Percentiles rank a stretch among this genome's conserved stretches.
phyloP scores from a whole-genome alignment of 2,113 vertebrate species.

The Lepus americanus region DNA sequence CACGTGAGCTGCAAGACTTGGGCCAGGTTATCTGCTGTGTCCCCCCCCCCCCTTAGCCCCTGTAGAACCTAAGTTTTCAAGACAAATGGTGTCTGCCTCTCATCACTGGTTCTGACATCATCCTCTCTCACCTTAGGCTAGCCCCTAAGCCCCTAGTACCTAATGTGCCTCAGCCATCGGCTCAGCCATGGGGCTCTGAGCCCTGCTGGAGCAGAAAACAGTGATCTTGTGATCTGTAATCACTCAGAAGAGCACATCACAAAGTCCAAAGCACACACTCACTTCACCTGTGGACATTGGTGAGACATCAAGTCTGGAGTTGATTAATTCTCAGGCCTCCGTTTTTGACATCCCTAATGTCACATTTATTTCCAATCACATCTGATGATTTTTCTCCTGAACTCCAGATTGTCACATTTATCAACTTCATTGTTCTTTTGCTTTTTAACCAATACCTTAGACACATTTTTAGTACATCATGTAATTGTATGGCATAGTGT shows the following conservation, averaged over 20 bases:
- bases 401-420: neutral
- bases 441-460: constrained; percentile 61
- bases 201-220: neutral
- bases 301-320: neutral
- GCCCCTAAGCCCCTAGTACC: neutral
- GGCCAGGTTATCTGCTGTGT: neutral
- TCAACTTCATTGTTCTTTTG: constrained; percentile 71
- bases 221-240: neutral
- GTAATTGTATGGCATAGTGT: neutral
- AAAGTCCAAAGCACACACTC: neutral
- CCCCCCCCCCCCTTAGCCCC: neutral
- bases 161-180: neutral
- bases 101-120: neutral
- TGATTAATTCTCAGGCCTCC: neutral
- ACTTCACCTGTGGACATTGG: neutral
- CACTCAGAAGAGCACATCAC: neutral
- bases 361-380: neutral
- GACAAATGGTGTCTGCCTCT: neutral
- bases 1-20: neutral
- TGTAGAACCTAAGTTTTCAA: neutral
- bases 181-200: neutral
- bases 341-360: neutral
- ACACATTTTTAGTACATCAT: constrained; percentile 68
- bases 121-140: neutral
- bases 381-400: constrained; percentile 56